Evolutionary conservation across 1,140 invertebrate genomes (phyloP).

Genomic region (Ceratoteleas bidentatus): DNA sequence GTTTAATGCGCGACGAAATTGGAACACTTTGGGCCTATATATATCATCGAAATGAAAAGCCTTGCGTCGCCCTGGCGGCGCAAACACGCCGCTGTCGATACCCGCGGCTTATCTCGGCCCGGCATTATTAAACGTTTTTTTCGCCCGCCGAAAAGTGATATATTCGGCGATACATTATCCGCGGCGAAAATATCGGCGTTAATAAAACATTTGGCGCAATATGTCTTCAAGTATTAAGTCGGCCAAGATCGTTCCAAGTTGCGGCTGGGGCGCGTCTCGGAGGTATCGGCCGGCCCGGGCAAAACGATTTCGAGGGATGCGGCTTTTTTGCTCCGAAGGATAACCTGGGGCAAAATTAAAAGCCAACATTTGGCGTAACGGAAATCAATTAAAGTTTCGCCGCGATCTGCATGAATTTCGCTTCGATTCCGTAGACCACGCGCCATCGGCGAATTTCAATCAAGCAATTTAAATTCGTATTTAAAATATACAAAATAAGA

Average conservation of each 20-base stretch:
- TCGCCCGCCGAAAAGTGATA: slow-evolving; percentile 38
- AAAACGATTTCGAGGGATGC: slow-evolving; percentile 55
- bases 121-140: slow-evolving; percentile 48
- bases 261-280: slow-evolving; percentile 29
- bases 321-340: slow-evolving; percentile 47
- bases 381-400: slow-evolving; percentile 66
- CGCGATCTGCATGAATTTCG: slow-evolving; percentile 60
- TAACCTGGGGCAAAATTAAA: slow-evolving; percentile 59
- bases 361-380: slow-evolving; percentile 64
- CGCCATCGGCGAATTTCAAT: slow-evolving; percentile 56
- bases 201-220: slow-evolving; percentile 60
- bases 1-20: neutral
- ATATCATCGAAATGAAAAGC: slow-evolving; percentile 38
- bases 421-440: slow-evolving; percentile 50
- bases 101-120: slow-evolving; percentile 32
- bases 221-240: slow-evolving; percentile 60
- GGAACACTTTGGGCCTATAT: slow-evolving; percentile 9
- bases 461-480: slow-evolving; percentile 63
- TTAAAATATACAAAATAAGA: slow-evolving; percentile 64
- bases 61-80: neutral
- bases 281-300: slow-evolving; percentile 40
- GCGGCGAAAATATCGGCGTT: slow-evolving; percentile 58
- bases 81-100: slow-evolving; percentile 22
- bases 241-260: slow-evolving; percentile 25
- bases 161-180: slow-evolving; percentile 57